phyloP scores from a whole-genome alignment of 2,113 vertebrate species.

The Phasianus colchicus region DNA sequence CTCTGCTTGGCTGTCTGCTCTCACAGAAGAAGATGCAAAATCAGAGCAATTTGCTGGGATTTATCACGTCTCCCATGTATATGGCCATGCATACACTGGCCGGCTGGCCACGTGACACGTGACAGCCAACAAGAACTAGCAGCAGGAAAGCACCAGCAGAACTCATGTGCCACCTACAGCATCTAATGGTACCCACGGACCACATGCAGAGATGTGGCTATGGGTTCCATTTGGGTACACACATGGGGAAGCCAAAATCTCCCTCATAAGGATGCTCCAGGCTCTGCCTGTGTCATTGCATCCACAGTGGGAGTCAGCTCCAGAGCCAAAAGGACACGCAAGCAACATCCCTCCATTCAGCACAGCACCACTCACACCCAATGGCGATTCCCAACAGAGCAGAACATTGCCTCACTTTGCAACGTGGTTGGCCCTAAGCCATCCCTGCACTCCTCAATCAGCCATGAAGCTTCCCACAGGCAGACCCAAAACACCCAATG shows the following conservation, averaged over 20 bases:
- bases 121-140: background rate
- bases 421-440: background rate
- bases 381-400: fast-evolving
- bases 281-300: no score
- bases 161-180: background rate
- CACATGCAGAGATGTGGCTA: fast-evolving
- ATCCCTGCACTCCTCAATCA: background rate
- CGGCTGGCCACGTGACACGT: no score
- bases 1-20: slow-evolving; percentile 20
- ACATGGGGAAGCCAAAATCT: background rate
- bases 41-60: background rate
- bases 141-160: background rate
- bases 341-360: background rate
- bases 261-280: background rate
- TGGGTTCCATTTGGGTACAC: background rate
- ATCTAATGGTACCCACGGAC: fast-evolving
- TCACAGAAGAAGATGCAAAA: background rate
- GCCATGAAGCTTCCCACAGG: background rate
- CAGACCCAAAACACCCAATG: background rate
- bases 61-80: background rate
- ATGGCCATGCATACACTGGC: no score
- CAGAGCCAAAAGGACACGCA: background rate
- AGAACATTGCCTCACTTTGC: fast-evolving
- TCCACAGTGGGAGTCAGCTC: background rate
- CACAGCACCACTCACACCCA: background rate